Percentiles rank a stretch among this genome's conserved stretches.
Conservation (phyloP, 2,113 vertebrate genomes). For the Morone saxatilis region DNA sequence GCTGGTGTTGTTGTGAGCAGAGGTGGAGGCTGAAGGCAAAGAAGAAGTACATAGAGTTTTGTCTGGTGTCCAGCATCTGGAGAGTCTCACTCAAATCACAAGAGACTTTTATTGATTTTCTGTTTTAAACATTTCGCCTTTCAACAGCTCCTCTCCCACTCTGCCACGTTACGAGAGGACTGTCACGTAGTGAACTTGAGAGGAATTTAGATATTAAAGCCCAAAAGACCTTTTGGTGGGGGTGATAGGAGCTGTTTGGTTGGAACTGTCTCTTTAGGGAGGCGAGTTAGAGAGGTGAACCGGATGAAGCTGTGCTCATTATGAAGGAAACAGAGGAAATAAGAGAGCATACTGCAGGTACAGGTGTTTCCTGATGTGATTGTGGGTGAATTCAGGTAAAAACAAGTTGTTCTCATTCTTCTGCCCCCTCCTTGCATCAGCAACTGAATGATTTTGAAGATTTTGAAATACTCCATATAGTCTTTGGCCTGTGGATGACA, state of each 20-base stretch:
- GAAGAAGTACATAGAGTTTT: slow-evolving; percentile 42
- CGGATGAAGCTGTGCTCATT: not conserved
- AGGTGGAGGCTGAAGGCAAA: slow-evolving; percentile 39
- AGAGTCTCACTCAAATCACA: slow-evolving; percentile 62
- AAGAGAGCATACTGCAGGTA: not conserved
- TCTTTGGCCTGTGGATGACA: not conserved
- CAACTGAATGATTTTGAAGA: not conserved
- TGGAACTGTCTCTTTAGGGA: slow-evolving; percentile 25
- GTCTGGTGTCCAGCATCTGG: slow-evolving; percentile 68
- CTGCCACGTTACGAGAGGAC: slow-evolving; percentile 45
- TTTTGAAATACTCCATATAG: not conserved
- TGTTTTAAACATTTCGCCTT: slow-evolving; percentile 58
- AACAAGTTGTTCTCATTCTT: not conserved
- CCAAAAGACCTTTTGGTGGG: slow-evolving; percentile 39
- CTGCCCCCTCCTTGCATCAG: not conserved
- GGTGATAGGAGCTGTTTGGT: slow-evolving; percentile 30
- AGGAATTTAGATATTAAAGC: slow-evolving; percentile 61
- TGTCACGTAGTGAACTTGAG: slow-evolving; percentile 45
- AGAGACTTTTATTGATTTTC: slow-evolving; percentile 72
- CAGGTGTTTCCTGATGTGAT: slow-evolving; percentile 22
- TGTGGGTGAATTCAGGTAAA: not conserved
- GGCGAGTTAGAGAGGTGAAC: slow-evolving; percentile 3
- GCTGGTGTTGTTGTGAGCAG: slow-evolving; percentile 49
- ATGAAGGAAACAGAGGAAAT: not conserved
- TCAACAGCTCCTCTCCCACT: slow-evolving; percentile 52